These are phyloP conservation scores for Anguilla anguilla DNA, from an alignment of 2,797 vertebrate species.

Conservation along the genomic window DNA sequence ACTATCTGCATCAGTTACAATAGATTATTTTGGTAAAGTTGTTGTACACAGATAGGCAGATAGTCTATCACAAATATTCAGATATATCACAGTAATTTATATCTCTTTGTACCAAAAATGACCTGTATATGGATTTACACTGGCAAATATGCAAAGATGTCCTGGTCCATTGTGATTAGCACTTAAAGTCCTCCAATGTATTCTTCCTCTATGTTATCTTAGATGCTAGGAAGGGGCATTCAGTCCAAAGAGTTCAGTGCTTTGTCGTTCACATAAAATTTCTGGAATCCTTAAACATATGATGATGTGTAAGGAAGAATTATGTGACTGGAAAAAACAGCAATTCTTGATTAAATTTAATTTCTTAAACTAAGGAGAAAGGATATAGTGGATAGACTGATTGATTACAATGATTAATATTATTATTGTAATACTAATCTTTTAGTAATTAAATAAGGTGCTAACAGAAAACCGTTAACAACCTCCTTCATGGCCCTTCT, in stretches of 20 bases:
- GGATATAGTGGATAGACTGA: background rate
- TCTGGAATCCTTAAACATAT: background rate
- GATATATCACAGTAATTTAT: background rate
- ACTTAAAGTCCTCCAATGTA: background rate
- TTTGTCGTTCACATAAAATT: background rate
- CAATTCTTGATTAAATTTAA: background rate
- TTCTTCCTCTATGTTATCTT: background rate
- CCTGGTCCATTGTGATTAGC: background rate
- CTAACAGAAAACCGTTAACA: background rate
- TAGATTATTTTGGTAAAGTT: conserved; percentile 9
- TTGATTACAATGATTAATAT: background rate
- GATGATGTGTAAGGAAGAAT: background rate
- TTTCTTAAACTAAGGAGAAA: background rate
- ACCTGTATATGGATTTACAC: background rate
- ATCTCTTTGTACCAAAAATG: background rate
- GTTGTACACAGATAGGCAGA: background rate
- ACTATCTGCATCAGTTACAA: conserved; percentile 1
- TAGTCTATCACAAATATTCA: conserved; percentile 9
- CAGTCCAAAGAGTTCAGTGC: background rate
- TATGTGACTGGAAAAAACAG: background rate
- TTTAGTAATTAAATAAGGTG: background rate
- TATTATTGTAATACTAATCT: background rate
- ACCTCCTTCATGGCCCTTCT: background rate
- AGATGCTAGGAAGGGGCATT: background rate
- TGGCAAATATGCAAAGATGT: background rate